Evolutionary conservation across 2,888 invertebrate genomes (phyloP), one percentile per base, ranked within the genome.

Genomic region (Cantharis lateralis): DNA sequence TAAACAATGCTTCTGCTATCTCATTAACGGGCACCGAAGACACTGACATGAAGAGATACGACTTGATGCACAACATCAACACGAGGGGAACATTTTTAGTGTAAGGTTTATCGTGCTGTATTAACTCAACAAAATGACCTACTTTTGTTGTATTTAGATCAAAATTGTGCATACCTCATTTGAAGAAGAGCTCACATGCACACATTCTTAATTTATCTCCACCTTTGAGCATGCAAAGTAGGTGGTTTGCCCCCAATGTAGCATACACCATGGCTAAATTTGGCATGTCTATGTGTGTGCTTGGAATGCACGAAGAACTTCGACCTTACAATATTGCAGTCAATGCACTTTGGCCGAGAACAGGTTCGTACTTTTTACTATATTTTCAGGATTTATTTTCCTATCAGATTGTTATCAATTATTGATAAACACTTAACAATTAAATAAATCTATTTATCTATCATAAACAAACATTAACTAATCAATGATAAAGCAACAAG

Each of bases 211-310:
- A 98, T 88, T 90, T 99, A 71, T 98, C 98, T 20, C 99, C 99
- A 2, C 99, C 99, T 0, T 89, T 99, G 15, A 96, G 94, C 87
- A 92, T 99, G 94, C 92, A 93, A 82, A 93, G 96, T 0, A 90
- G 92, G 82, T 99, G 99, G 99, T 98, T 99, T 87, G 92, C 93
- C 71, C 91, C 94, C 81, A 96, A 98, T 88, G 95, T 97, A 68
- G 98, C 98, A 0, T 99, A 99, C 88, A 98, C 98, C 0, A 98
- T 98, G 94, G 97, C 99, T 2, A 99, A 99, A 87, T 99, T 97
- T 87, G 98, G 98, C 18, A 98, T 98, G 98, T 98, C 98, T 0
- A 96, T 99, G 97, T 98, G 98, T 88, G 98, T 96, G 1, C 90
- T 99, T 13, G 98, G 99, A 15, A 98, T 98, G 97, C 92, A 97